Base-by-base conservation (phyloP, 1,140 invertebrate genomes). In the Eriocheir sinensis region DNA sequence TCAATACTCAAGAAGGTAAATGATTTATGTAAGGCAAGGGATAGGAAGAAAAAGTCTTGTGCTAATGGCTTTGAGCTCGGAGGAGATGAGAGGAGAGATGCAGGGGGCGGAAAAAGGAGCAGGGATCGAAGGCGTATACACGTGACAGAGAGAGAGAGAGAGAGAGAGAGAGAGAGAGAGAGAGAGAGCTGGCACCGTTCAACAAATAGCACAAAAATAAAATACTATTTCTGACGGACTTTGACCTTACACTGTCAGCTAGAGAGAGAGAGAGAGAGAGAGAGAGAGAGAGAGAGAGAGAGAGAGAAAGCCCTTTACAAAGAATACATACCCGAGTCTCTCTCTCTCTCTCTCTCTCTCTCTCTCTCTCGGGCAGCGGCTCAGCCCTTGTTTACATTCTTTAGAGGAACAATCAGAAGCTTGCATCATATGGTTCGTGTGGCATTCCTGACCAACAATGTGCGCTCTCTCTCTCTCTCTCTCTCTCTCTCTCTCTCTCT, bases 141-240 rank as follows among this genome's bases (percentile, higher is more conserved):
- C n/a, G 27, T 6, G 91, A 80, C 53, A 38, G 91, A 92, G 91
- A 79, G 91, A 80, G 34, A 92, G 53, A 80, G 53, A 90, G 89
- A 90, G 91, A 80, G 91, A 92, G 90, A 80, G 90, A 92, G 90
- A 41, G 53, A 91, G 90, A 91, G 83, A 86, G 83, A 86, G 83
- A 86, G 90, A 91, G 90, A 60, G 90, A 91, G 90, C 86, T 30
- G 32, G 40, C 34, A 89, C 34, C n/a, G 40, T 89, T 36, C 17
- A 36, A 36, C 40, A 41, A 36, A 27, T 30, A 44, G 48, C 12
- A 53, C 21, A 9, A 53, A 53, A 53, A 53, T 53, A 53, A 53
- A 17, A 21, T 21, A 53, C 48, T 53, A 53, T 53, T 53, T 53
- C 48, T 53, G 48, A 53, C 48, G 48, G 48, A 53, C 48, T 53